Conservation (phyloP, 1,140 invertebrate species). For the Bombus confusus region DNA sequence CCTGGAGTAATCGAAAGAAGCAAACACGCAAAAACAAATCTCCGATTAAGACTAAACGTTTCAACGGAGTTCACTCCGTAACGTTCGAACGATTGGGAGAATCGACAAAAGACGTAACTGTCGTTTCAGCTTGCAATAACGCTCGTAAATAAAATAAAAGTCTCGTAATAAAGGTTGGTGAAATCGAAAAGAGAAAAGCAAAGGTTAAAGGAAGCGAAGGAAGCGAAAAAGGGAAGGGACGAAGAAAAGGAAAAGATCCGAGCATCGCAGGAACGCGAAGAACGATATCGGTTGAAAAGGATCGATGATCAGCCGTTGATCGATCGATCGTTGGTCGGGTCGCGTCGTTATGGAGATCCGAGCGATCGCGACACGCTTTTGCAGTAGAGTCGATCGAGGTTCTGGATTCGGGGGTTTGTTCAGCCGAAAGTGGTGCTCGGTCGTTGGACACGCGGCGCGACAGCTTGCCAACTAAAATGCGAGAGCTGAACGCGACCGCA, state of each 20-base stretch:
- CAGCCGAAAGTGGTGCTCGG: conserved; percentile 29
- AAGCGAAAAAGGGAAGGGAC: neutral
- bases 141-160: too few relatives aligned
- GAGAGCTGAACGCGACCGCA: conserved; percentile 87
- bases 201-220: neutral
- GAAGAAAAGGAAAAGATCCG: fast-evolving
- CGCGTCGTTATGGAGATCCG: conserved; percentile 24
- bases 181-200: neutral
- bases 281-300: neutral
- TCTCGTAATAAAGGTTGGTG: too few relatives aligned
- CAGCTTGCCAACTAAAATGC: conserved; percentile 74
- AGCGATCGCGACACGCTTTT: neutral
- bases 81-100: too few relatives aligned
- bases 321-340: neutral
- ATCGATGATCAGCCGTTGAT: conserved; percentile 8
- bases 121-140: too few relatives aligned
- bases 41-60: too few relatives aligned
- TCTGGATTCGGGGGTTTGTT: conserved; percentile 6
- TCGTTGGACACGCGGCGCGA: conserved; percentile 42
- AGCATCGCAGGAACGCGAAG: too few relatives aligned
- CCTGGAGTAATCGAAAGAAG: too few relatives aligned
- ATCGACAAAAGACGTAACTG: too few relatives aligned
- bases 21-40: too few relatives aligned
- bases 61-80: too few relatives aligned
- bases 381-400: neutral